Percentiles rank a stretch among this genome's conserved stretches.
These are phyloP conservation scores for Pygoscelis adeliae DNA, from an alignment of 2,113 vertebrate genomes.

Conservation along the genomic window DNA sequence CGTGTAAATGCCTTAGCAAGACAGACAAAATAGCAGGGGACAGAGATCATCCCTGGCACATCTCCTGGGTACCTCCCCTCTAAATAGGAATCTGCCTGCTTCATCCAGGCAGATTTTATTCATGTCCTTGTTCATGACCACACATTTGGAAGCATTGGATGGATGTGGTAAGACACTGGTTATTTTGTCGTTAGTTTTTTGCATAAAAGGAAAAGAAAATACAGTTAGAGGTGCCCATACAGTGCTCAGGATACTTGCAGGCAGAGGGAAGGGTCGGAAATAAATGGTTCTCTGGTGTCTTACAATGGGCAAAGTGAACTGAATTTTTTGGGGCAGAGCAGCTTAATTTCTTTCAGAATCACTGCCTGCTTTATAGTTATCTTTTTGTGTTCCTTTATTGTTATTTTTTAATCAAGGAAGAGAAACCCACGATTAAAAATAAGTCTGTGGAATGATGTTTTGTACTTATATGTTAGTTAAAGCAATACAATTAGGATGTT, in stretches of 20 bases:
- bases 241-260: neutral
- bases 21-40: conserved; percentile 22
- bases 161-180: neutral
- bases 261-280: neutral
- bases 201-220: neutral
- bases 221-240: neutral
- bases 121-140: neutral
- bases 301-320: neutral
- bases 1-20: neutral
- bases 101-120: neutral
- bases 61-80: neutral
- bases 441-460: neutral
- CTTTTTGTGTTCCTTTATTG: neutral
- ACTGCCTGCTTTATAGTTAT: neutral
- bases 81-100: neutral
- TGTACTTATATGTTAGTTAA: neutral
- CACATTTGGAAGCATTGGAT: neutral
- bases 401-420: neutral
- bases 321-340: neutral
- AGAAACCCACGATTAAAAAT: neutral
- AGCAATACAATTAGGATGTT: neutral
- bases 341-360: neutral
- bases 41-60: neutral
- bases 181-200: neutral
- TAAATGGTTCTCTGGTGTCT: neutral